These are phyloP conservation scores for Muscicapa comitata DNA, from an alignment of 2,797 vertebrate species.

Conservation along the genomic window DNA sequence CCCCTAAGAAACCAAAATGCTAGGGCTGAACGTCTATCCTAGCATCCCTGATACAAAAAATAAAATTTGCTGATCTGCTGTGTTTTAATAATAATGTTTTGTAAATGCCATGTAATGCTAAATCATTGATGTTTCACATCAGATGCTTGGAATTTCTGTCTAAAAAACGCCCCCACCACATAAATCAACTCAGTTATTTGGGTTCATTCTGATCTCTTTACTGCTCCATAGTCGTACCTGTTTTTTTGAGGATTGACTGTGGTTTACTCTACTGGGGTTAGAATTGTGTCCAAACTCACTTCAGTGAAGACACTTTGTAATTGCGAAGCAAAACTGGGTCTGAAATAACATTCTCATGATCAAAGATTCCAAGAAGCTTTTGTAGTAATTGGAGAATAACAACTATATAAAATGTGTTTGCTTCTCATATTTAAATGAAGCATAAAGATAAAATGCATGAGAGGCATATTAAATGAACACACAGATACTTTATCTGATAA, in stretches of 20 bases:
- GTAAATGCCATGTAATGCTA: not conserved
- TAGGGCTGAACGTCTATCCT: not conserved
- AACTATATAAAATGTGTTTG: slow-evolving; percentile 50
- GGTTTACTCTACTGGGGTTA: not conserved
- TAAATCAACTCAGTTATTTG: not conserved
- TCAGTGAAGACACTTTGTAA: slow-evolving; percentile 2
- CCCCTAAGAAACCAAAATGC: fast-evolving
- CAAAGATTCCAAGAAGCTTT: slow-evolving; percentile 52
- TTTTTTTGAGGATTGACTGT: not conserved
- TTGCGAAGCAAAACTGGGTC: slow-evolving; percentile 16
- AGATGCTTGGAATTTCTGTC: not conserved
- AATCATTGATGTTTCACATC: not conserved
- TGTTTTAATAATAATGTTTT: not conserved
- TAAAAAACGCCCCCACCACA: not conserved
- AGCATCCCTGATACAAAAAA: not conserved
- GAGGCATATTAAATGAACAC: slow-evolving; percentile 38
- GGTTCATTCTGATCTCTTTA: not conserved
- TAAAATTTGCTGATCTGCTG: not conserved
- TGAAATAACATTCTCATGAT: slow-evolving; percentile 44
- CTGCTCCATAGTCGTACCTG: not conserved
- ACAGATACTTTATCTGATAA: slow-evolving; percentile 51
- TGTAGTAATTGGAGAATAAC: slow-evolving; percentile 60
- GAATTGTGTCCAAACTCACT: slow-evolving; percentile 17
- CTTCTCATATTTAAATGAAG: slow-evolving; percentile 63
- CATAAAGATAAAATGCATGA: slow-evolving; percentile 59